A percentile compares a stretch with the other conserved stretches of the same genome.
These are phyloP conservation scores for Betta splendens DNA, from an alignment of 2,797 vertebrate species.

Conservation along the genomic window DNA sequence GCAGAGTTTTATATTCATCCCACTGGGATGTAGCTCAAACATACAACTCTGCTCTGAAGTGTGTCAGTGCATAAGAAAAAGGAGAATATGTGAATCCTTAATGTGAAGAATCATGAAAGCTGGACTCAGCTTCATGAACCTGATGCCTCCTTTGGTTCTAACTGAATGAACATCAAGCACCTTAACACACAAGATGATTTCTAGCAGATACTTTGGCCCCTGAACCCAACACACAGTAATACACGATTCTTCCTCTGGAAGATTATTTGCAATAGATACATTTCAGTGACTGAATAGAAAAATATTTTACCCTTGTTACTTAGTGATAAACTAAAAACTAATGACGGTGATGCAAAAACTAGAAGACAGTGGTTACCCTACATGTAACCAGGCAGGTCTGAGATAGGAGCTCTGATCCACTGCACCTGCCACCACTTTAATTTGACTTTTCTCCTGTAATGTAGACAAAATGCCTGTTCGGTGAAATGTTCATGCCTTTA, in stretches of 20 bases:
- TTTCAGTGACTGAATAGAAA: constrained; percentile 51
- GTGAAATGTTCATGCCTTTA: constrained; percentile 29
- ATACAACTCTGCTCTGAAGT: neutral
- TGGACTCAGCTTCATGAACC: too few relatives aligned
- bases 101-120: too few relatives aligned
- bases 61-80: constrained; percentile 10
- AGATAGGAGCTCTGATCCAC: too few relatives aligned
- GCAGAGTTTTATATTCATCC: constrained; percentile 6
- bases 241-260: constrained; percentile 9
- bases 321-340: constrained; percentile 43
- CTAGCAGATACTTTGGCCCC: too few relatives aligned
- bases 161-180: too few relatives aligned
- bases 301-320: constrained; percentile 38
- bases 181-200: too few relatives aligned
- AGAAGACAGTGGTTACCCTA: constrained; percentile 11
- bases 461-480: neutral
- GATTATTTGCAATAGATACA: constrained; percentile 31
- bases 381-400: too few relatives aligned
- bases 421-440: neutral
- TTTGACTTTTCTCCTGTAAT: neutral
- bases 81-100: neutral
- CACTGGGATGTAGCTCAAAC: neutral
- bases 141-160: too few relatives aligned
- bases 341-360: constrained; percentile 63
- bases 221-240: neutral